These are phyloP conservation scores for Ovibos moschatus DNA, from an alignment of 2,113 vertebrate genomes.

Conservation along the genomic window DNA sequence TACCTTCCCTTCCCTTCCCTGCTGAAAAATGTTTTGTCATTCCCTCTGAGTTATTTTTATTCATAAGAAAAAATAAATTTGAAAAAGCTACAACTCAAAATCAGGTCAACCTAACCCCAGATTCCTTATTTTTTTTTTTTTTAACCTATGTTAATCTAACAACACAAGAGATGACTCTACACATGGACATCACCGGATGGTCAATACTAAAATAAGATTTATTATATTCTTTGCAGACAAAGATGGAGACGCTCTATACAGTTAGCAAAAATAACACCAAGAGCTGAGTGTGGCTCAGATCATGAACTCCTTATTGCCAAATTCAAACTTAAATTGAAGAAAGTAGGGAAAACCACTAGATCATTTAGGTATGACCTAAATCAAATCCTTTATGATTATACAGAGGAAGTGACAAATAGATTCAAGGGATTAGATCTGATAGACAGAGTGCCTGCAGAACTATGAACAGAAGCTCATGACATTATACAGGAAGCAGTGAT, in stretches of 20 bases:
- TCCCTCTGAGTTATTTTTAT: neutral
- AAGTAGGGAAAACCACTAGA: neutral
- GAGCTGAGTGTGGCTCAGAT: neutral
- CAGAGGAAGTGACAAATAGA: neutral
- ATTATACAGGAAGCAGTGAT: neutral
- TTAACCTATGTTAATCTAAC: neutral
- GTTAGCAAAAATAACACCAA: neutral
- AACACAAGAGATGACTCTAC: neutral
- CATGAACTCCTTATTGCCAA: neutral
- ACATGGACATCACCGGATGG: neutral
- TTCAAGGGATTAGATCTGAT: neutral
- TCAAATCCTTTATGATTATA: neutral
- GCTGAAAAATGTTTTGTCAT: neutral
- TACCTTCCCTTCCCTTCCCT: neutral
- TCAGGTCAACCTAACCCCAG: neutral
- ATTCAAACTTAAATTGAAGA: neutral
- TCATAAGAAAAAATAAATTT: neutral
- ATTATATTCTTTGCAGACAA: neutral
- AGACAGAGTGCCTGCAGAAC: neutral
- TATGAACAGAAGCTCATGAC: neutral
- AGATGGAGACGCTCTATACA: neutral
- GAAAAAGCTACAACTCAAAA: neutral
- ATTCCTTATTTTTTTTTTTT: neutral
- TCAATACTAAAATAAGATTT: neutral
- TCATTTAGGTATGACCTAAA: neutral